phyloP scores from a whole-genome alignment of 2,113 vertebrate species.

The Xyliphius kryptos region DNA sequence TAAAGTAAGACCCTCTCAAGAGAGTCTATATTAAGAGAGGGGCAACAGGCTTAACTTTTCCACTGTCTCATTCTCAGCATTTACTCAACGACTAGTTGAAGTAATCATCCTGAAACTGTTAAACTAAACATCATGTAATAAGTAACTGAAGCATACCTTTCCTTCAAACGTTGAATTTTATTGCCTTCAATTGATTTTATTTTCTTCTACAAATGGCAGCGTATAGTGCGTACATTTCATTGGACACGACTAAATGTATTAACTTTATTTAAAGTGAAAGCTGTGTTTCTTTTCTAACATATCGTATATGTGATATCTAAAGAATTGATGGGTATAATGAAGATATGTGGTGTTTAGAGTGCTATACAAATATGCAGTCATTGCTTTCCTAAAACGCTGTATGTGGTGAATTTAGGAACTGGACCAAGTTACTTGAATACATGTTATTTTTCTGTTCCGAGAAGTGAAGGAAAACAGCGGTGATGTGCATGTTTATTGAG shows the following conservation, averaged over 20 bases:
- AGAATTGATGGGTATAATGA: background rate
- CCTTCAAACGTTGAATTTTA: too few species aligned
- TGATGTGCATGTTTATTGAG: slow-evolving; percentile 19
- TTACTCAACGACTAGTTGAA: too few species aligned
- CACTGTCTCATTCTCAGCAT: slow-evolving; percentile 22
- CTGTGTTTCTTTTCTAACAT: background rate
- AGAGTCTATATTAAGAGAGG: slow-evolving; percentile 22
- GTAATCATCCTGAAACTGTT: too few species aligned
- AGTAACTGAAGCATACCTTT: background rate
- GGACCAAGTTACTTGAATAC: slow-evolving; percentile 9
- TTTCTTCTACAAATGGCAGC: background rate
- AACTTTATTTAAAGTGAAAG: background rate
- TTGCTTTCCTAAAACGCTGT: slow-evolving; percentile 12
- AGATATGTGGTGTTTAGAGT: slow-evolving; percentile 4
- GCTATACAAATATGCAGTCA: slow-evolving; percentile 6
- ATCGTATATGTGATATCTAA: background rate
- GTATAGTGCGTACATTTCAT: background rate
- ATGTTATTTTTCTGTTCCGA: slow-evolving; percentile 10
- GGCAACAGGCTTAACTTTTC: slow-evolving; percentile 25
- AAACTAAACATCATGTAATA: background rate
- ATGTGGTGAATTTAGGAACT: slow-evolving; percentile 18
- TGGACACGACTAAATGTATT: background rate
- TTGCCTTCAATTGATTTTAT: too few species aligned
- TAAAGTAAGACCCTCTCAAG: slow-evolving; percentile 37
- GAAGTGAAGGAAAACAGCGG: slow-evolving; percentile 16